Percentiles rank a stretch among this genome's conserved stretches.
Conservation (phyloP, 2,113 vertebrate genomes). For the Sander lucioperca region DNA sequence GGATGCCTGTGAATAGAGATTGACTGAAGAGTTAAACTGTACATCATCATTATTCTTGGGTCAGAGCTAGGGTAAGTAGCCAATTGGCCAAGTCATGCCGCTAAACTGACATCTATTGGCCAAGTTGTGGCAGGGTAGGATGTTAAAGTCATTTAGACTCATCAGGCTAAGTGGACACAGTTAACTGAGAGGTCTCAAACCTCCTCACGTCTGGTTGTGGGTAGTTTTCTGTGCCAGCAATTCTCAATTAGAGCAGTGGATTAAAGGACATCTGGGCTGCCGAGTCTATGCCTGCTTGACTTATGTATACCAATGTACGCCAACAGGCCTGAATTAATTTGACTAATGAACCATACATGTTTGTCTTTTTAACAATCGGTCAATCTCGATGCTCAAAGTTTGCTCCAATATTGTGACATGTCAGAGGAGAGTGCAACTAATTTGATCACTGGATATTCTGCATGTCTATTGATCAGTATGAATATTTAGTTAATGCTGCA, state of each 20-base stretch:
- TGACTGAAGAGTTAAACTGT: slow-evolving; percentile 75
- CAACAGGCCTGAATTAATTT: slow-evolving; percentile 45
- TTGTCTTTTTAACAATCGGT: slow-evolving; percentile 35
- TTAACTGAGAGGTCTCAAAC: slow-evolving; percentile 80
- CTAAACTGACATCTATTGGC: slow-evolving; percentile 81
- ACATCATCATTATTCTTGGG: slow-evolving; percentile 75
- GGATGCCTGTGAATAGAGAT: slow-evolving; percentile 58
- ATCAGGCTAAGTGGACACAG: slow-evolving; percentile 82
- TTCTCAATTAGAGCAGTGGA: slow-evolving; percentile 70
- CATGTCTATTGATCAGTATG: not conserved
- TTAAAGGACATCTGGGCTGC: slow-evolving; percentile 69
- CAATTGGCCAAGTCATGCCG: slow-evolving; percentile 72
- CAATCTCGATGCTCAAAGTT: slow-evolving; percentile 21
- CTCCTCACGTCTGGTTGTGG: slow-evolving; percentile 77
- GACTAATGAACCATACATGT: slow-evolving; percentile 38
- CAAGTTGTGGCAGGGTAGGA: slow-evolving; percentile 66
- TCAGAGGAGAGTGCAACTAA: not conserved
- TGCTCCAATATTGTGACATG: slow-evolving; percentile 9
- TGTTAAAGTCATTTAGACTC: slow-evolving; percentile 83
- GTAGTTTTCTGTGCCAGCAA: slow-evolving; percentile 65
- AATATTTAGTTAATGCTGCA: not conserved
- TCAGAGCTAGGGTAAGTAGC: slow-evolving; percentile 74
- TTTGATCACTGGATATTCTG: not conserved
- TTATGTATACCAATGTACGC: slow-evolving; percentile 48
- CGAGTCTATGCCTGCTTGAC: slow-evolving; percentile 52